Percentiles rank a stretch among this genome's conserved stretches.
These are phyloP conservation scores for Seison nebaliae DNA, from an alignment of 1,140 invertebrate species.

Conservation along the genomic window DNA sequence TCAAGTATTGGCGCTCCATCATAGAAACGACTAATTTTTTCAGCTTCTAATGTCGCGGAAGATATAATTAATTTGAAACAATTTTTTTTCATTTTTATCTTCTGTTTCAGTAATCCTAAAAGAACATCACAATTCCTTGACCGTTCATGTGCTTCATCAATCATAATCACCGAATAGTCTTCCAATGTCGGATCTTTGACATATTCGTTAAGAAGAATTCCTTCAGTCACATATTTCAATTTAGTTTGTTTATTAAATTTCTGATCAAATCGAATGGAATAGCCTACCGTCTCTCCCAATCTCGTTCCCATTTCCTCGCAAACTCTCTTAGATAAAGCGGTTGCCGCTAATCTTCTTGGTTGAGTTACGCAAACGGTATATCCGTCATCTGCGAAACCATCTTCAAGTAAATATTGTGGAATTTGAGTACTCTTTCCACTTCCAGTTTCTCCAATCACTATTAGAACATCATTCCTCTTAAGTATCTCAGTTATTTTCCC, in stretches of 20 bases:
- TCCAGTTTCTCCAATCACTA: conserved; percentile 11
- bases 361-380: conserved; percentile 55
- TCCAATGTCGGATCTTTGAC: conserved; percentile 67
- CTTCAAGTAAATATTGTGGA: conserved; percentile 58
- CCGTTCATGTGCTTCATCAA: conserved; percentile 87
- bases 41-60: conserved; percentile 76
- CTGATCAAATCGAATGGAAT: conserved; percentile 67
- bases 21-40: conserved; percentile 30
- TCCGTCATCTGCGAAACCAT: conserved; percentile 43
- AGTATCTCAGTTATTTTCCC: too few relatives aligned
- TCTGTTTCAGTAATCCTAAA: conserved; percentile 73
- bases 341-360: conserved; percentile 61
- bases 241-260: conserved; percentile 41
- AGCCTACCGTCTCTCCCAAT: conserved; percentile 60
- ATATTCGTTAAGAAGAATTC: conserved; percentile 69
- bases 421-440: conserved; percentile 11
- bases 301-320: conserved; percentile 54
- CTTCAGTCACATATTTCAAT: conserved; percentile 71
- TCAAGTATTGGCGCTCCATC: conserved; percentile 41
- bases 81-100: conserved; percentile 47
- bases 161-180: conserved; percentile 57
- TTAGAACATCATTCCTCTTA: not conserved
- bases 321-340: conserved; percentile 57
- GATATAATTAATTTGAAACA: conserved; percentile 59
- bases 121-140: conserved; percentile 70